A percentile compares a stretch with the other conserved stretches of the same genome.
These are phyloP conservation scores for Xanthia icteritia DNA, from an alignment of 2,888 invertebrate species.

Conservation along the genomic window DNA sequence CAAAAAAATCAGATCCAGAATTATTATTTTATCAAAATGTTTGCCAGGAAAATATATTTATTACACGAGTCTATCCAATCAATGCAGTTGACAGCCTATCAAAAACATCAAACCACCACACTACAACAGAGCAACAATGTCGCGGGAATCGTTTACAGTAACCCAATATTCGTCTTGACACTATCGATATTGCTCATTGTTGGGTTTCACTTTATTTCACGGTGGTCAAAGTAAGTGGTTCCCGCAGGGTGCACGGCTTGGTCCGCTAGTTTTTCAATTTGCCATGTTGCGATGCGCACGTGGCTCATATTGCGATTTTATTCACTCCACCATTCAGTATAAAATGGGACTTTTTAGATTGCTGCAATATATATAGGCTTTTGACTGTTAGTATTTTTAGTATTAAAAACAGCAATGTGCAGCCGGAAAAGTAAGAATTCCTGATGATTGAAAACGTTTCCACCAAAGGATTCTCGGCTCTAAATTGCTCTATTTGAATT, in stretches of 20 bases:
- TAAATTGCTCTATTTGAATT: not conserved
- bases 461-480: not conserved
- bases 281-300: slow-evolving; percentile 67
- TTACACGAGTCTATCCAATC: not conserved
- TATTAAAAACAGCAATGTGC: slow-evolving; percentile 39
- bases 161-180: slow-evolving; percentile 59
- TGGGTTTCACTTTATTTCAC: slow-evolving; percentile 74
- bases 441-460: slow-evolving; percentile 20
- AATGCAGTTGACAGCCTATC: slow-evolving; percentile 28
- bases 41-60: not conserved
- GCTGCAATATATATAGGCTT: slow-evolving; percentile 55
- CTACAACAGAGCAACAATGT: slow-evolving; percentile 1
- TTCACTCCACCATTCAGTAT: slow-evolving; percentile 65
- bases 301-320: slow-evolving; percentile 77
- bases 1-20: not conserved
- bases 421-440: slow-evolving; percentile 8
- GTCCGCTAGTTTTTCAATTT: slow-evolving; percentile 76
- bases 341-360: slow-evolving; percentile 65
- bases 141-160: slow-evolving; percentile 19
- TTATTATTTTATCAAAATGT: not conserved
- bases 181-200: slow-evolving; percentile 62
- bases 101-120: slow-evolving; percentile 28
- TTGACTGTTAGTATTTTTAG: slow-evolving; percentile 57
- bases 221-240: slow-evolving; percentile 74
- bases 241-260: slow-evolving; percentile 64